Conservation (phyloP, 1,140 invertebrate species). For the Drosophila mayri region DNA sequence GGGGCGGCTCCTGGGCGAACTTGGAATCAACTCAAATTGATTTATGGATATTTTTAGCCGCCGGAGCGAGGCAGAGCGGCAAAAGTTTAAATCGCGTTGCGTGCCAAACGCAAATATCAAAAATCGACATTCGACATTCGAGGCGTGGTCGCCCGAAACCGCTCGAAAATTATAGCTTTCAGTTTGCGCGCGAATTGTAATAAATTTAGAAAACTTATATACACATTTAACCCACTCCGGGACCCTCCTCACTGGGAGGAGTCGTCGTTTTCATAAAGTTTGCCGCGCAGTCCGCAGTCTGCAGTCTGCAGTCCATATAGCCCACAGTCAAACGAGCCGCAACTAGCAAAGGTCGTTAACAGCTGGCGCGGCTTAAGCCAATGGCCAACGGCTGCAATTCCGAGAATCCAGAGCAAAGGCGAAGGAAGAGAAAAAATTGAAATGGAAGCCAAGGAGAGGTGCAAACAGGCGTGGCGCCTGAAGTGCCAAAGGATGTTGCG, state of each 20-base stretch:
- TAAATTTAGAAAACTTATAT: slow-evolving; percentile 82
- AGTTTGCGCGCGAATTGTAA: slow-evolving; percentile 79
- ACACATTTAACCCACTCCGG: slow-evolving; percentile 32
- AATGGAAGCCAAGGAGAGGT: slow-evolving; percentile 44
- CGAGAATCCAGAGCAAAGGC: slow-evolving; percentile 25
- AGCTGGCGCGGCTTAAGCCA: slow-evolving; percentile 72
- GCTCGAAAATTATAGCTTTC: slow-evolving; percentile 82
- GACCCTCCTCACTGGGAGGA: slow-evolving; percentile 5
- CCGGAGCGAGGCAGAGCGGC: slow-evolving; percentile 17
- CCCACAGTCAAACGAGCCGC: slow-evolving; percentile 57
- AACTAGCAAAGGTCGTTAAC: slow-evolving; percentile 78
- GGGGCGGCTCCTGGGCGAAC: slow-evolving; percentile 10
- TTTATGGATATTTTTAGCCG: slow-evolving; percentile 79
- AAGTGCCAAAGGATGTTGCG: slow-evolving; percentile 40
- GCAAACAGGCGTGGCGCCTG: slow-evolving; percentile 66
- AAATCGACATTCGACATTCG: slow-evolving; percentile 78
- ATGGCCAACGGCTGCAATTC: slow-evolving; percentile 35
- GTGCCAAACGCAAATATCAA: slow-evolving; percentile 82
- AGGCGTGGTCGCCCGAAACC: slow-evolving; percentile 76
- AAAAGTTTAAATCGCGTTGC: slow-evolving; percentile 78
- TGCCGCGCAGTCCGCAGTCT: slow-evolving; percentile 49
- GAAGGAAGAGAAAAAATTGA: slow-evolving; percentile 18
- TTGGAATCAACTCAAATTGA: slow-evolving; percentile 78
- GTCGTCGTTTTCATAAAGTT: slow-evolving; percentile 74
- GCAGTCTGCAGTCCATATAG: slow-evolving; percentile 16